Percentiles rank a stretch among this genome's conserved stretches.
These are phyloP conservation scores for Poecilia latipinna DNA, from an alignment of 2,113 vertebrate genomes.

Conservation along the genomic window DNA sequence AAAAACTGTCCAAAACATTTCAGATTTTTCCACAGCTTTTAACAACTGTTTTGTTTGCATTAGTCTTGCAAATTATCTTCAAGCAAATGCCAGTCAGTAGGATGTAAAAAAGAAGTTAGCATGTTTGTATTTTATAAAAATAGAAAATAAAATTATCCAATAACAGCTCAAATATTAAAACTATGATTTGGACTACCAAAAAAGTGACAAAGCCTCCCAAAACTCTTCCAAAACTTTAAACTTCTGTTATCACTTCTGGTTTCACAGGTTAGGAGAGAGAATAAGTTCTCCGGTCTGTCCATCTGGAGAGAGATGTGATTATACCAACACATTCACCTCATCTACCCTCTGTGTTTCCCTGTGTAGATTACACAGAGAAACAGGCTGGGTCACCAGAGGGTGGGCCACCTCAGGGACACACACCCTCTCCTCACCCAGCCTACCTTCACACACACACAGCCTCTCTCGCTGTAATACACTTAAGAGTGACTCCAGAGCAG, in stretches of 20 bases:
- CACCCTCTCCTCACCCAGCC: slow-evolving; percentile 6
- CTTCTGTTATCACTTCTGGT: neutral
- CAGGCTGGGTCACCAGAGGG: slow-evolving; percentile 57
- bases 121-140: too few species aligned
- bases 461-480: slow-evolving; percentile 21
- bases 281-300: neutral
- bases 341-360: slow-evolving; percentile 28
- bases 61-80: too few species aligned
- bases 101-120: too few species aligned
- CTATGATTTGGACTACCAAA: neutral
- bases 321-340: slow-evolving; percentile 29
- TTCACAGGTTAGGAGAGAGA: neutral
- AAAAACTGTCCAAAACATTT: too few species aligned
- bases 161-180: too few species aligned
- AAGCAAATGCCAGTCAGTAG: too few species aligned
- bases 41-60: too few species aligned
- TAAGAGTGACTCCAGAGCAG: slow-evolving; percentile 52
- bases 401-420: slow-evolving; percentile 57
- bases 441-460: neutral
- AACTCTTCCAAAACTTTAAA: neutral
- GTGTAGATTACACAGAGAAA: slow-evolving; percentile 70
- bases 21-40: too few species aligned
- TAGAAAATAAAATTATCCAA: too few species aligned
- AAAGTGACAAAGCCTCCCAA: neutral
- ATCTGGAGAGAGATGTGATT: slow-evolving; percentile 9